Percentiles rank a stretch among this genome's conserved stretches.
Conservation (phyloP, 2,888 invertebrate genomes). For the Maniola hyperantus region DNA sequence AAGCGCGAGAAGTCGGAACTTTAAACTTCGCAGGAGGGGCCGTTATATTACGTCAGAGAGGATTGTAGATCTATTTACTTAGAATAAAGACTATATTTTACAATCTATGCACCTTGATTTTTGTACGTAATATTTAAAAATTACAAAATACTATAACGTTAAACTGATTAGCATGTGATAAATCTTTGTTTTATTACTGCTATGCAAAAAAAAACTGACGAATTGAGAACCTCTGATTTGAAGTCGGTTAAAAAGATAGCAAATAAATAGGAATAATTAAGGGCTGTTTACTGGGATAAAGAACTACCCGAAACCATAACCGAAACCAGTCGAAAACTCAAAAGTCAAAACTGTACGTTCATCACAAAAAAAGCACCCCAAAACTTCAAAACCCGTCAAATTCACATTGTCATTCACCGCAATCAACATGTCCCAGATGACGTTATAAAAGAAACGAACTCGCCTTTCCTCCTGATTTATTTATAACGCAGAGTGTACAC, state of each 20-base stretch:
- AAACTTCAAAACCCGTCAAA: constrained; percentile 47
- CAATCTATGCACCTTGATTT: too few relatives aligned
- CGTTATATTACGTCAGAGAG: not conserved
- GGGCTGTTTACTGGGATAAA: too few relatives aligned
- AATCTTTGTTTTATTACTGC: too few relatives aligned
- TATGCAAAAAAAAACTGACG: too few relatives aligned
- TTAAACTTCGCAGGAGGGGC: not conserved
- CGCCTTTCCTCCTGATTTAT: constrained; percentile 46
- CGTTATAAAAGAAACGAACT: constrained; percentile 48
- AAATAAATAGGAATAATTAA: too few relatives aligned
- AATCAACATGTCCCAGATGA: constrained; percentile 47
- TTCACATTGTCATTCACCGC: constrained; percentile 48
- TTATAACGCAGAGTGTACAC: constrained; percentile 44
- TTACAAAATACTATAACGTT: too few relatives aligned
- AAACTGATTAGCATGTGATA: too few relatives aligned
- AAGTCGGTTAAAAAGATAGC: too few relatives aligned
- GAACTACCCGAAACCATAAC: not conserved
- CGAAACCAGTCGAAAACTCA: not conserved
- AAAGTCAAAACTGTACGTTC: constrained; percentile 30
- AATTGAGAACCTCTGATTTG: too few relatives aligned
- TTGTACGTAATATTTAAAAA: too few relatives aligned
- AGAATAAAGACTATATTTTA: too few relatives aligned
- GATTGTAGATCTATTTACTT: too few relatives aligned
- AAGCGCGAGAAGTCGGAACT: not conserved
- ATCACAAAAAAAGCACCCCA: constrained; percentile 39